Conservation (phyloP, 1,140 invertebrate genomes). For the Manduca sexta region DNA sequence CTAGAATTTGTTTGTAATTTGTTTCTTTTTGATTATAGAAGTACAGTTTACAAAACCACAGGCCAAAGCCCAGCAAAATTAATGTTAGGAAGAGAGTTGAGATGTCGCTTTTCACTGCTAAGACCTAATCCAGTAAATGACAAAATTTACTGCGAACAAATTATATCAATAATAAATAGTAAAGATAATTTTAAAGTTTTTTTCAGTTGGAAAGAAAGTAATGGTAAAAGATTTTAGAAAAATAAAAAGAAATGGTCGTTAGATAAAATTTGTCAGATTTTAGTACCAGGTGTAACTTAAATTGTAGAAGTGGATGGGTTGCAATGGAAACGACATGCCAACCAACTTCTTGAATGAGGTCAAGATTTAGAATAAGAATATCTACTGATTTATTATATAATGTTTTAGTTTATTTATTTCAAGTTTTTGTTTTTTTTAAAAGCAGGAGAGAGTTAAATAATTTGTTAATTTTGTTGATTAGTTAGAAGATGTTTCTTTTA, state of each 20-base stretch:
- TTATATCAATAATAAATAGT: not conserved
- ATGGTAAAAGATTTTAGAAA: slow-evolving; percentile 1
- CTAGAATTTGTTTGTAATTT: not conserved
- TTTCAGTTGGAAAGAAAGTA: not conserved
- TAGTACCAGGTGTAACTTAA: not conserved
- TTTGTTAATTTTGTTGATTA: no score
- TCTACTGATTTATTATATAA: no score
- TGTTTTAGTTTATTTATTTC: no score
- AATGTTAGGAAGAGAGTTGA: not conserved
- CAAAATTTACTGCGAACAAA: not conserved
- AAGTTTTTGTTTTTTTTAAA: no score
- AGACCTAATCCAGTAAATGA: not conserved
- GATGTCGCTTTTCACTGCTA: not conserved
- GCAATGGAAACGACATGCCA: slow-evolving; percentile 3
- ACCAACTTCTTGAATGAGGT: not conserved
- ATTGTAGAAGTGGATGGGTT: not conserved
- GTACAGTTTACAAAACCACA: not conserved
- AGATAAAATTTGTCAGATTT: not conserved
- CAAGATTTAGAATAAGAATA: not conserved
- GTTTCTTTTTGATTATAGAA: not conserved
- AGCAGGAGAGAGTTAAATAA: no score
- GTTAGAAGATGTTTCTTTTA: no score
- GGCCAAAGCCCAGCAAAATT: not conserved
- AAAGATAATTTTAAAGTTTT: not conserved
- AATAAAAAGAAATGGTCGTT: slow-evolving; percentile 4